phyloP scores from a whole-genome alignment of 2,113 vertebrate genomes.

The Climacteris rufus region DNA sequence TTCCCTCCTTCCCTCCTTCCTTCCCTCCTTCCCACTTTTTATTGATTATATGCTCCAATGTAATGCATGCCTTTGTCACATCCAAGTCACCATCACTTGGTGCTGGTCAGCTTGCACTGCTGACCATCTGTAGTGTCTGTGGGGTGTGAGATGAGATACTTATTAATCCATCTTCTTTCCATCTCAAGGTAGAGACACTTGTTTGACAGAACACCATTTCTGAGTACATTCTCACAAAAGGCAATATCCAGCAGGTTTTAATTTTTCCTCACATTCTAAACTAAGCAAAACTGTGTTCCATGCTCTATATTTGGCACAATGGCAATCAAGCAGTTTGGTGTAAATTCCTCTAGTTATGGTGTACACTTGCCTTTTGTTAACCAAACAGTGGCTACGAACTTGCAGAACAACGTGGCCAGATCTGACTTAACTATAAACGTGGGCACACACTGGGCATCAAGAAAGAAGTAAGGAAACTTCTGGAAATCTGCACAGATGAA shows the following conservation, averaged over 20 bases:
- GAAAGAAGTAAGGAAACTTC: not conserved
- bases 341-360: not conserved
- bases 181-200: not conserved
- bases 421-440: not conserved
- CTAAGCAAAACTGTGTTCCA: fast-evolving
- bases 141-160: not conserved
- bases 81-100: not conserved
- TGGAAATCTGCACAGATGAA: not conserved
- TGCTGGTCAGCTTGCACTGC: not conserved
- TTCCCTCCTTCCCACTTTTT: not conserved
- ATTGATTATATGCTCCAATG: not conserved
- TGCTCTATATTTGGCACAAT: not conserved
- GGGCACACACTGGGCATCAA: not conserved
- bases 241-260: not conserved
- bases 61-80: not conserved
- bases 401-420: not conserved
- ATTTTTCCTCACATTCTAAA: not conserved
- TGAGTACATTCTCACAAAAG: not conserved
- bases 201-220: not conserved
- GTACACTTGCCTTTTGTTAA: not conserved
- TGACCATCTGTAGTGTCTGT: not conserved
- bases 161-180: not conserved
- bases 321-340: not conserved
- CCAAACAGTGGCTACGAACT: not conserved
- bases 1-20: no score